A percentile compares a stretch with the other conserved stretches of the same genome.
Evolutionary conservation across 2,113 vertebrate species (phyloP).

Genomic region (Cebus imitator): DNA sequence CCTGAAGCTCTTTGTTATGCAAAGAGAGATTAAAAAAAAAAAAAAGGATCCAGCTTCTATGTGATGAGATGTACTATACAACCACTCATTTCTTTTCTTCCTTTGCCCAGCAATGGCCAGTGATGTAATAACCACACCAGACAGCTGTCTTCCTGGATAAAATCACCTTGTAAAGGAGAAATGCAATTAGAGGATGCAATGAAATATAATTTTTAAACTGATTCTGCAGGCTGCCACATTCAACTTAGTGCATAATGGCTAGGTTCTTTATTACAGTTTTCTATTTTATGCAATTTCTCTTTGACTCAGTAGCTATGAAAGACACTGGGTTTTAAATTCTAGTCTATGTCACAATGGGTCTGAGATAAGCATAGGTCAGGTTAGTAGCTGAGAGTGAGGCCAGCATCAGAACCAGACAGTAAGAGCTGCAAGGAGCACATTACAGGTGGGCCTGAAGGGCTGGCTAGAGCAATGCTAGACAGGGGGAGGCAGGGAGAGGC

Average conservation of each 20-base stretch:
- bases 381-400: not conserved
- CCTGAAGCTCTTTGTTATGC: constrained; percentile 49
- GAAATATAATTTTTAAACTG: constrained; percentile 52
- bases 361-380: not conserved
- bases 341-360: not conserved
- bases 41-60: not conserved
- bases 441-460: no score
- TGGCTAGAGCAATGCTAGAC: not conserved
- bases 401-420: not conserved
- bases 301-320: not conserved
- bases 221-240: constrained; percentile 43
- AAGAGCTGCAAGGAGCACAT: not conserved
- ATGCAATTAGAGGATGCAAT: constrained; percentile 57
- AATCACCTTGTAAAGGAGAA: constrained; percentile 58
- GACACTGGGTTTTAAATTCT: not conserved
- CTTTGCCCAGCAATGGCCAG: constrained; percentile 43
- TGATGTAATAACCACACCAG: constrained; percentile 36
- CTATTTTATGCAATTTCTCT: not conserved
- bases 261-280: constrained; percentile 30
- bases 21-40: not conserved
- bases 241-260: not conserved
- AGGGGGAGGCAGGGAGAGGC: fast-evolving
- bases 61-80: not conserved
- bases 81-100: constrained; percentile 41
- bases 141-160: constrained; percentile 69